Base-by-base conservation (phyloP, 2,888 invertebrate species). In the Suillia variegata region DNA sequence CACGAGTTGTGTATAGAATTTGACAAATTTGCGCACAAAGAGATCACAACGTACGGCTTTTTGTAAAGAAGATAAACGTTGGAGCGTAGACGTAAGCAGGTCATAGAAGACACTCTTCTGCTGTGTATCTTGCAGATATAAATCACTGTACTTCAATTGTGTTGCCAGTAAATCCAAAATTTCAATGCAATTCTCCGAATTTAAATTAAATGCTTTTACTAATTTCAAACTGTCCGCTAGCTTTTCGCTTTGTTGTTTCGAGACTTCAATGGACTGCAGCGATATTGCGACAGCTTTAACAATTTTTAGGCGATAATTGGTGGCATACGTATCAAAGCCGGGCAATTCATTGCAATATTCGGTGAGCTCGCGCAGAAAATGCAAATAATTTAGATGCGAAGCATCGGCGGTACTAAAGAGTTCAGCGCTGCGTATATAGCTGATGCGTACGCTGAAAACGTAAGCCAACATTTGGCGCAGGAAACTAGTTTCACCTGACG, bases 71-170 rank as follows among this genome's bases (percentile, higher is more conserved):
- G 84, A 80, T 69, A 86, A 83, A 56, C 86, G 84, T 4, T 82
- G 80, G 33, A 87, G 69, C 18, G 84, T 71, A 62, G 82, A 77
- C 52, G 82, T 73, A n/a, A 87, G 67, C 52, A 87, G 67, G 48
- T 86, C 85, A 55, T 85, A 75, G 48, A 84, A 83, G n/a, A 86
- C 70, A 60, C 83, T 84, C 1, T 84, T 84, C 38, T 70, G 68
- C 51, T 54, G 66, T 5, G 59, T 34, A 2, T 20, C 22, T 1
- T 61, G 24, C 1, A 34, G 18, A 8, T 76, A 70, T 66, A 85
- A 86, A 54, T 76, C 71, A 1, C 66, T 66, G 38, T 73, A 74
- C 8, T 80, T 67, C 45, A 84, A 67, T 8, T 74, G 67, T 1
- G 58, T 38, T 10, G 67, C 60, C 58, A 82, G 56, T n/a, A 71